These are phyloP conservation scores for Chrosomus eos DNA, from an alignment of 2,797 vertebrate genomes.

Conservation along the genomic window DNA sequence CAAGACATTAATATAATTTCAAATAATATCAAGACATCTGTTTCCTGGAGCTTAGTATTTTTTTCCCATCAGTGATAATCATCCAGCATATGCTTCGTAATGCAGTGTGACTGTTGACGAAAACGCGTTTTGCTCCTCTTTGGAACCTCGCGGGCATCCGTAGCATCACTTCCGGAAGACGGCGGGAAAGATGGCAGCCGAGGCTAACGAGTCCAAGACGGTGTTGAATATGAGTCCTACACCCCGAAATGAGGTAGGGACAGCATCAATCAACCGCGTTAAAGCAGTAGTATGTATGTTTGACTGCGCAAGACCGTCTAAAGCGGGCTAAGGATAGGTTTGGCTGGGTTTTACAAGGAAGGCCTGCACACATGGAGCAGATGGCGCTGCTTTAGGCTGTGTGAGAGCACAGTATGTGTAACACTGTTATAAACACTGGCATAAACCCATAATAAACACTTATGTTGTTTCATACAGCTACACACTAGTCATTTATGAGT, in stretches of 20 bases:
- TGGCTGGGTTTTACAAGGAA: neutral
- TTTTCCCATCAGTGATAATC: neutral
- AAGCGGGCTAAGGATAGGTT: neutral
- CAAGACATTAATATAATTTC: neutral
- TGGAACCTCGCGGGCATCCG: slow-evolving; percentile 32
- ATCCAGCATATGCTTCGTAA: slow-evolving; percentile 2
- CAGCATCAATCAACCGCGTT: neutral
- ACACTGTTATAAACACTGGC: neutral
- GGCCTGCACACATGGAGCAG: slow-evolving; percentile 39
- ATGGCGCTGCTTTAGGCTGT: slow-evolving; percentile 20
- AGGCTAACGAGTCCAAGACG: slow-evolving; percentile 51
- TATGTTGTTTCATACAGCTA: neutral
- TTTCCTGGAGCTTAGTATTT: neutral
- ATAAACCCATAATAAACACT: neutral
- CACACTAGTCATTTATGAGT: neutral
- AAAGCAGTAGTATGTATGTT: no score
- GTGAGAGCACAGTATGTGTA: neutral
- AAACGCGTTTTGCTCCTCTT: slow-evolving; percentile 36
- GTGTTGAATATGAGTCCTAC: slow-evolving; percentile 42
- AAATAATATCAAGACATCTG: slow-evolving; percentile 20
- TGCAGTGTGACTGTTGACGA: no score
- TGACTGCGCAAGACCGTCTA: no score
- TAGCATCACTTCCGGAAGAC: slow-evolving; percentile 56
- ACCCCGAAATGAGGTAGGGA: slow-evolving; percentile 53
- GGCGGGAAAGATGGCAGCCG: slow-evolving; percentile 62